phyloP scores from a whole-genome alignment of 1,140 invertebrate species.

The Drosophila pandora region DNA sequence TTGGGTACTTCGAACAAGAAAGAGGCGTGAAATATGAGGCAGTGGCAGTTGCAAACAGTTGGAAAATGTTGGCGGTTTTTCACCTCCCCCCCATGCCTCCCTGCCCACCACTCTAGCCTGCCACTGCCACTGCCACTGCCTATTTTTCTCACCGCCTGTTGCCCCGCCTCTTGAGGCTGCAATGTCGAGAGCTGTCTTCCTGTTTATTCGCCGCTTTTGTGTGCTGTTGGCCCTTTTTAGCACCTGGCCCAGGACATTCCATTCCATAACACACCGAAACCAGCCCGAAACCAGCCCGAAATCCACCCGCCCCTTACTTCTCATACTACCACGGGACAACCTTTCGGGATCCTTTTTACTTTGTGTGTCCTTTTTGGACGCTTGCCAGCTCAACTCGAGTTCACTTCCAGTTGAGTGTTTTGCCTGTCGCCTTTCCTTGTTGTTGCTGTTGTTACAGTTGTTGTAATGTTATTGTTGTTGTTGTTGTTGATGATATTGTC shows the following conservation, averaged over 20 bases:
- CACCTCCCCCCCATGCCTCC: background rate
- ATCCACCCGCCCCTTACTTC: background rate
- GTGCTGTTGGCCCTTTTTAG: conserved; percentile 48
- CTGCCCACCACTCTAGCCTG: background rate
- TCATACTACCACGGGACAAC: too few relatives aligned
- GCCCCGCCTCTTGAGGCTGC: conserved; percentile 8
- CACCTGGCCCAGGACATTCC: conserved; percentile 48
- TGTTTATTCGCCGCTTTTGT: conserved; percentile 42
- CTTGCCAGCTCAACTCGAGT: conserved; percentile 60
- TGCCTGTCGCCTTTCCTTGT: conserved; percentile 44
- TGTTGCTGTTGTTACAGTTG: conserved; percentile 30
- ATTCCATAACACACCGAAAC: conserved; percentile 16
- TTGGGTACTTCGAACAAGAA: conserved; percentile 19
- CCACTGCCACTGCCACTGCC: background rate
- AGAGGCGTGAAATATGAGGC: conserved; percentile 50
- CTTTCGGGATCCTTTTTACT: conserved; percentile 2
- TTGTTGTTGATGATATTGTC: conserved; percentile 17
- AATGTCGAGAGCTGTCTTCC: conserved; percentile 39
- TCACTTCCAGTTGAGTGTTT: conserved; percentile 72
- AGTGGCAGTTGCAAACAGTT: conserved; percentile 13
- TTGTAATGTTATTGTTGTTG: conserved; percentile 14
- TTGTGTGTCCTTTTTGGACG: conserved; percentile 54
- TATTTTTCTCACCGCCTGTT: conserved; percentile 3
- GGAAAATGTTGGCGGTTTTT: conserved; percentile 23
- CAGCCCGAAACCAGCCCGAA: background rate